These are phyloP conservation scores for Teleogryllus oceanicus DNA, from an alignment of 2,888 invertebrate genomes.

Conservation along the genomic window DNA sequence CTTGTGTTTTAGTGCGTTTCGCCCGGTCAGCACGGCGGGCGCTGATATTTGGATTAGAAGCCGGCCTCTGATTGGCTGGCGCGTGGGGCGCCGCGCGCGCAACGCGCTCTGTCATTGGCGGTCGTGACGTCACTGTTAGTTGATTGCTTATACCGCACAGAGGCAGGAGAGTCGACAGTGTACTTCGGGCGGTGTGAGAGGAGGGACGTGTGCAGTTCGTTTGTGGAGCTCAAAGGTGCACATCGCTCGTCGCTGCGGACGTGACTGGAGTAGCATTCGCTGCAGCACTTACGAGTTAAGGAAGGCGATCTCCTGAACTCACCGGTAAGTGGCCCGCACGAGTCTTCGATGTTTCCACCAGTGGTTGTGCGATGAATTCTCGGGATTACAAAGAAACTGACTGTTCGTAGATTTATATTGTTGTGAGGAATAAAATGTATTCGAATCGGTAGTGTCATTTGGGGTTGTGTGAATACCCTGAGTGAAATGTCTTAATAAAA, in stretches of 20 bases:
- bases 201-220: neutral
- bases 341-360: neutral
- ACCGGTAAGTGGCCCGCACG: neutral
- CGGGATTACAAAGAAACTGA: too few relatives aligned
- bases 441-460: too few relatives aligned
- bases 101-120: slow-evolving; percentile 7
- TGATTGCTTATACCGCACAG: slow-evolving; percentile 18
- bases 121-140: neutral
- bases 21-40: slow-evolving; percentile 26
- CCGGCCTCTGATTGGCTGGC: neutral
- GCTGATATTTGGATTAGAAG: slow-evolving; percentile 9
- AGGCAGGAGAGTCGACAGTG: neutral
- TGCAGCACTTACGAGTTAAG: neutral
- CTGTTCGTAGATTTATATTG: too few relatives aligned
- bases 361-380: too few relatives aligned
- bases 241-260: neutral
- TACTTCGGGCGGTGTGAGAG: neutral
- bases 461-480: too few relatives aligned
- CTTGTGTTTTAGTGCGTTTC: slow-evolving; percentile 30
- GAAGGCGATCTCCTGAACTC: neutral
- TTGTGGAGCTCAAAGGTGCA: neutral
- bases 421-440: too few relatives aligned
- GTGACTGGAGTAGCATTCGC: neutral
- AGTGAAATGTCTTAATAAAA: too few relatives aligned
- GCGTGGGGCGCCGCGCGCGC: neutral